These are phyloP conservation scores for Phyllotreta striolata DNA, from an alignment of 2,888 invertebrate genomes.

Conservation along the genomic window DNA sequence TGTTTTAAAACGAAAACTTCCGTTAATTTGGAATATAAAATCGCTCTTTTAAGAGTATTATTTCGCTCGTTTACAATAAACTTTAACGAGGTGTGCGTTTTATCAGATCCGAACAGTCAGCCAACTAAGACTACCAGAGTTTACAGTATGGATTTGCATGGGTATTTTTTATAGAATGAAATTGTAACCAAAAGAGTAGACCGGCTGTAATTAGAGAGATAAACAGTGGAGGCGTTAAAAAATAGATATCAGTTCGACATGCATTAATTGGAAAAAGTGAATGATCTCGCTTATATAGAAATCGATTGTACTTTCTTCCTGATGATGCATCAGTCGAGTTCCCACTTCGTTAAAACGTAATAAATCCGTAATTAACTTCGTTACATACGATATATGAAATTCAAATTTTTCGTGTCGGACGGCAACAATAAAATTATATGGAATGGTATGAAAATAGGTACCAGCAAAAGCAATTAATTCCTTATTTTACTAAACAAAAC, in stretches of 20 bases:
- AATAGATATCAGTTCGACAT: no score
- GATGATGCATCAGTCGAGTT: slow-evolving; percentile 7
- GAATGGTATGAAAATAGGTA: slow-evolving; percentile 16
- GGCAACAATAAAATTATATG: slow-evolving; percentile 27
- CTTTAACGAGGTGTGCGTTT: slow-evolving; percentile 47
- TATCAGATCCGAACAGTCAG: slow-evolving; percentile 48
- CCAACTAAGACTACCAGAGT: slow-evolving; percentile 28
- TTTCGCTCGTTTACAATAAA: slow-evolving; percentile 46
- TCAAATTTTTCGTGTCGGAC: slow-evolving; percentile 25
- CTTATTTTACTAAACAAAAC: slow-evolving; percentile 25
- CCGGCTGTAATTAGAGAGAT: no score
- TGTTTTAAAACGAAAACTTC: slow-evolving; percentile 50
- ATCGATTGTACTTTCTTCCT: background rate
- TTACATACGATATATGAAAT: slow-evolving; percentile 20
- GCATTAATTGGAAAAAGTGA: no score
- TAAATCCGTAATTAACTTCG: slow-evolving; percentile 23
- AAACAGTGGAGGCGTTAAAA: no score
- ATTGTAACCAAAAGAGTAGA: no score
- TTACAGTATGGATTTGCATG: slow-evolving; percentile 11
- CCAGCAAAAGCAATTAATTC: slow-evolving; percentile 19
- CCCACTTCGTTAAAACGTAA: slow-evolving; percentile 25
- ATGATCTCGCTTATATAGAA: no score
- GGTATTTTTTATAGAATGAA: slow-evolving; percentile 3
- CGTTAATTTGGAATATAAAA: slow-evolving; percentile 50
- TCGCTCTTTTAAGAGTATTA: slow-evolving; percentile 46